Evolutionary conservation across 2,113 vertebrate species (phyloP).

Genomic region (Ivindomyrus marchei): DNA sequence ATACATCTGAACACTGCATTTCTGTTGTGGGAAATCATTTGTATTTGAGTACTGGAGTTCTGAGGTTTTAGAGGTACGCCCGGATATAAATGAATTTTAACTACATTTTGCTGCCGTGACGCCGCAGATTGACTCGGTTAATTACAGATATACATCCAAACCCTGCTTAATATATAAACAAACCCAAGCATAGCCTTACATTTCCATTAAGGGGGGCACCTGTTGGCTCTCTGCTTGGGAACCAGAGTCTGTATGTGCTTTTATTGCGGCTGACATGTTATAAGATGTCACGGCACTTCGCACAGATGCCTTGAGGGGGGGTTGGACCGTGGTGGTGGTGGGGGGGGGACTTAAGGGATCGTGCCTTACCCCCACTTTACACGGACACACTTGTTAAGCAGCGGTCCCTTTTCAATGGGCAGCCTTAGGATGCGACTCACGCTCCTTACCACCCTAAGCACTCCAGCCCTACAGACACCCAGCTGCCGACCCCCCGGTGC

Average conservation of each 20-base stretch:
- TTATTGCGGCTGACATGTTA: not conserved
- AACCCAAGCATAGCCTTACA: not conserved
- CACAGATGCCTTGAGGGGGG: not conserved
- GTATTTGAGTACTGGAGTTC: not conserved
- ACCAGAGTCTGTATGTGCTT: not conserved
- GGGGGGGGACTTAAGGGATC: not conserved
- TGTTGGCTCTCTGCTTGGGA: not conserved
- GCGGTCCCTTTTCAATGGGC: constrained; percentile 22
- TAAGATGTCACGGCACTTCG: not conserved
- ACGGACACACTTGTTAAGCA: constrained; percentile 6
- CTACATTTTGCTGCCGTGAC: not conserved
- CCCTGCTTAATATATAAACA: not conserved
- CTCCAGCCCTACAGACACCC: constrained; percentile 24
- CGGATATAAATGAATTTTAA: not conserved
- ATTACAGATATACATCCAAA: not conserved
- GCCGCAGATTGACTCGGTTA: not conserved
- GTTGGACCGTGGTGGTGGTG: too few relatives aligned
- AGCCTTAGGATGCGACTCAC: constrained; percentile 31
- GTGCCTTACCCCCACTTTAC: not conserved
- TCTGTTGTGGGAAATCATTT: not conserved
- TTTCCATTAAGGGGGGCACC: not conserved
- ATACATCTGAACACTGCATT: not conserved
- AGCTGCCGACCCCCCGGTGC: constrained; percentile 7
- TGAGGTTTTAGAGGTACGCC: not conserved
- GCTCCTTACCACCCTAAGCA: constrained; percentile 19